Base-by-base conservation (phyloP, 64 coral and sea anemone species). In the Montipora sp. region DNA sequence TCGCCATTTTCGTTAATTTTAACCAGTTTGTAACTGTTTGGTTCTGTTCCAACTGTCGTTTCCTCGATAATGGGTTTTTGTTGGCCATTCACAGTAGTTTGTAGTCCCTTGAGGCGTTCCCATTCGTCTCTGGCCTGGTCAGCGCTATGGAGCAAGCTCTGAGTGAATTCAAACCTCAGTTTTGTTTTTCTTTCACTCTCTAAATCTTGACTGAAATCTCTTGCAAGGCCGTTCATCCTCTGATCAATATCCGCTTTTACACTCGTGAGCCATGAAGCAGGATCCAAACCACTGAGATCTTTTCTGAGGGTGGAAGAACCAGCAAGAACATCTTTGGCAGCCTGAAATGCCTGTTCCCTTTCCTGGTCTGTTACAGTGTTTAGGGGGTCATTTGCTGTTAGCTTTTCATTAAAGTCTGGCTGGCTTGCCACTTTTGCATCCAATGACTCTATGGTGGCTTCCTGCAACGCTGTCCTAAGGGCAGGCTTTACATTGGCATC, bases 1-100 rank as follows among this genome's bases (percentile, higher is more conserved):
- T 83, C 51, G 53, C 83, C 61, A 16, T 61, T 83, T 91, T 81
- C 89, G 46, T 91, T 45, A 83, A 91, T 44, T 21, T 1, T 91
- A 11, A 91, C 89, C 46, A 79, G 45, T 47, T 51, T 15, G 51
- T 65, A n/a, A 45, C 82, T 23, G 3, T 36, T 36, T 36, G 36
- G 36, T 36, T 49, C 89, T 5, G 18, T 69, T 18, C 22, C 18
- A 46, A 66, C 77, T 7, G 16, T 81, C 21, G 63, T 5, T 1
- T 90, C 77, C 22, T 70, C 77, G 72, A 90, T 59, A 48, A 81
- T 90, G 80, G 5, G 23, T 71, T 36, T 71, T 11, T 72, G 51
- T 10, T 24, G 46, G 15, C 46, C 18, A 18, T 21, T 16, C 47
- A 24, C 48, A 20, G 73, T 48, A 5, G 6, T 43, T 51, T 13